These are phyloP conservation scores for Oscheius myriophilus DNA, from an alignment of 2,888 invertebrate genomes.

Conservation along the genomic window DNA sequence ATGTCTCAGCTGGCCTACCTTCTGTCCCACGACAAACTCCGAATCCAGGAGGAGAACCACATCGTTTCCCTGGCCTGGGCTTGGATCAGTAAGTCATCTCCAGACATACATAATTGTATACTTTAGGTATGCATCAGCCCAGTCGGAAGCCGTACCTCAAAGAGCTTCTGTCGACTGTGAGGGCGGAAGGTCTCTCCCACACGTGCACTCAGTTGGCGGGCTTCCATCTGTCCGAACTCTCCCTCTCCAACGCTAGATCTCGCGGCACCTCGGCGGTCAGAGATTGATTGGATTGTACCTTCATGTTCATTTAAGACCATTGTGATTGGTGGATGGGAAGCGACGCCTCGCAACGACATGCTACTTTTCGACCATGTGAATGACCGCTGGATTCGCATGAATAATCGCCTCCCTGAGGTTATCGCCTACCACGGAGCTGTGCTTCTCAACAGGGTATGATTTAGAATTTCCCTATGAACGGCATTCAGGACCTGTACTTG, in stretches of 20 bases:
- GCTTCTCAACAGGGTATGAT: background rate
- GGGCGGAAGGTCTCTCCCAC: conserved; percentile 1
- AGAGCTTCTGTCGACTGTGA: background rate
- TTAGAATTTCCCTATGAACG: background rate
- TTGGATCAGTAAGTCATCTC: background rate
- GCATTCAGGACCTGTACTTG: conserved; percentile 5
- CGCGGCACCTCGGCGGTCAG: background rate
- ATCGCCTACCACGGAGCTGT: conserved; percentile 21
- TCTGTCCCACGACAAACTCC: conserved; percentile 7
- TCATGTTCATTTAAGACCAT: background rate
- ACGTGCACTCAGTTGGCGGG: background rate
- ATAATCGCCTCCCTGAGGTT: conserved; percentile 2
- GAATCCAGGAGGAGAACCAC: background rate
- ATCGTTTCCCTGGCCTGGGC: background rate
- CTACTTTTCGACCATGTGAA: conserved; percentile 10
- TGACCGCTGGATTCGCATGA: background rate
- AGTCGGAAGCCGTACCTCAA: background rate
- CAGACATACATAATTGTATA: no score
- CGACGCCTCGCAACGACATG: background rate
- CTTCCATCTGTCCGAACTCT: background rate
- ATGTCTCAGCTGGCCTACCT: background rate
- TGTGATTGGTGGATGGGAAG: conserved; percentile 11
- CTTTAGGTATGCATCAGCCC: conserved; percentile 1
- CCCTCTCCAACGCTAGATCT: background rate
- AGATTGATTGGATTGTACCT: background rate